phyloP scores from a whole-genome alignment of 37 sponge, comb jelly and placozoan species.

The Haliclona indistincta region DNA sequence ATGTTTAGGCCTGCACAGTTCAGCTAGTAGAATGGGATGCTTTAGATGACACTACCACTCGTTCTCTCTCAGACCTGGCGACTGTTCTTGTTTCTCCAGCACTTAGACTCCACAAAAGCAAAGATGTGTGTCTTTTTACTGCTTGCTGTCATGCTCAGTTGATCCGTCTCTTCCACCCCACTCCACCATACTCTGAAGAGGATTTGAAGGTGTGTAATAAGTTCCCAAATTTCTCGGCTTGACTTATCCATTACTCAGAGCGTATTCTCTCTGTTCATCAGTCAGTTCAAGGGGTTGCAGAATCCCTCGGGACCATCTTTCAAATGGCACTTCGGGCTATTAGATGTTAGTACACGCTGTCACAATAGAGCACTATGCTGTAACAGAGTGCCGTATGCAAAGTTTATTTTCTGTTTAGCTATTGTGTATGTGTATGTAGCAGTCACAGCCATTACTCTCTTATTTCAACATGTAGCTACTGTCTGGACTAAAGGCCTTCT shows the following conservation, averaged over 20 bases:
- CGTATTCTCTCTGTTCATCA: conserved; percentile 80
- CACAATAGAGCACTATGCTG: background rate
- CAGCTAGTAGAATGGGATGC: background rate
- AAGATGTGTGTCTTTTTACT: conserved; percentile 60
- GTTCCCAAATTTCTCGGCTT: too few species aligned
- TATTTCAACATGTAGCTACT: conserved; percentile 26
- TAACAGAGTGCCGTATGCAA: too few species aligned
- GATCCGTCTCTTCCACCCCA: conserved; percentile 77
- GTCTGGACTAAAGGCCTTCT: conserved; percentile 65
- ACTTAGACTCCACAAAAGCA: conserved; percentile 41
- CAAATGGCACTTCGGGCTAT: conserved; percentile 50
- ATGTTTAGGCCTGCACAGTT: background rate
- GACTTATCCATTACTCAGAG: conserved; percentile 33
- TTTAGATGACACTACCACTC: conserved; percentile 18
- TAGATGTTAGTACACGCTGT: conserved; percentile 48
- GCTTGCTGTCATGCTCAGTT: conserved; percentile 75
- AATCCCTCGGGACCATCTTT: conserved; percentile 54
- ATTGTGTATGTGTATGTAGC: background rate
- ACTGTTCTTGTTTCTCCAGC: conserved; percentile 22
- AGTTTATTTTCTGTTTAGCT: too few species aligned
- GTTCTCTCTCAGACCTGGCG: conserved; percentile 12
- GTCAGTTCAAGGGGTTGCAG: conserved; percentile 68
- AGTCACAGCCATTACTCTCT: background rate
- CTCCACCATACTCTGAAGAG: conserved; percentile 79
- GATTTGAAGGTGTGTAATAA: conserved; percentile 57